Evolutionary conservation across 1,140 invertebrate genomes (phyloP), one percentile per base, ranked within the genome.

Genomic region (Bombus impatiens): DNA sequence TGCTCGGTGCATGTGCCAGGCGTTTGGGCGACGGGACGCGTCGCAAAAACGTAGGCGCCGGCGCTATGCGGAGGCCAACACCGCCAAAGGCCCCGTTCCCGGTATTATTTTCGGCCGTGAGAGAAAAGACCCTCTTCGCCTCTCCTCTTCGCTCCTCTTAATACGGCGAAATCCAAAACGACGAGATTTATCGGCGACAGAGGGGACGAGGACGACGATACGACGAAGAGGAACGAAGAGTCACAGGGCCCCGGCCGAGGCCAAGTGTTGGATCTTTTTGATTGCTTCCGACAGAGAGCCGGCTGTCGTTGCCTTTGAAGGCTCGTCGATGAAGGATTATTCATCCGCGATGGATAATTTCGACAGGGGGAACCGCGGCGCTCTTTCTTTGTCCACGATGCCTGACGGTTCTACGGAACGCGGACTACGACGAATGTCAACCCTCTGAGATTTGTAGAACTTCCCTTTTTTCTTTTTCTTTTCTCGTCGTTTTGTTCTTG

Each of bases 11-110:
- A 78, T 81, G 78, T 59, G 83, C 59, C 87, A 83, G 40, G 70
- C 80, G 83, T 87, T 83, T 84, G 65, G 89, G 84, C 80, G 86
- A 90, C 89, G 89, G 89, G 89, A 88, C 87, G 57, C 86, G 47
- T 81, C 71, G 88, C 92, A 93, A 92, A 92, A 93, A 90, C 89
- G 85, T 87, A 93, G 92, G 92, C 92, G 92, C 92, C 92, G 91
- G 92, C 92, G 92, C 90, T 93, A 92, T 87, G 87, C 87, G 77
- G 82, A 83, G 83, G 84, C 75, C 77, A 68, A 89, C 84, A 92
- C 92, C 92, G 91, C 87, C 92, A 93, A 93, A 93, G 92, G 87
- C 62, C 79, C 86, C 76, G 78, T 93, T 93, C 92, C 85, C 86
- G 92, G 92, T 93, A 93, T 93, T 89, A 91, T 89, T 89, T 87